phyloP scores from a whole-genome alignment of 1,140 invertebrate species.

The Drosophila baimaii region DNA sequence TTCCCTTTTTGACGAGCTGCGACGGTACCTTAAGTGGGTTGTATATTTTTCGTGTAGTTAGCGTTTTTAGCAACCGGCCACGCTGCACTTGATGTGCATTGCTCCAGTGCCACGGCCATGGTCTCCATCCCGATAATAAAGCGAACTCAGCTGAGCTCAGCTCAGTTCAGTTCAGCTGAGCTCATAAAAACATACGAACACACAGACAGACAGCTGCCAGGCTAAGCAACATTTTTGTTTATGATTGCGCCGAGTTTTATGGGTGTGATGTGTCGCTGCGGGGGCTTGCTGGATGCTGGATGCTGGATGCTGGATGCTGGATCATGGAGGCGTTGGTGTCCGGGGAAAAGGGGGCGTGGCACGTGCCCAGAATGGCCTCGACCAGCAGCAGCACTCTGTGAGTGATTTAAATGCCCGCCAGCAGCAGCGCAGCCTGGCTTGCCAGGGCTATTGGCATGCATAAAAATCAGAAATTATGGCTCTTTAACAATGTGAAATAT shows the following conservation, averaged over 20 bases:
- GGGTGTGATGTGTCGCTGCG: constrained; percentile 24
- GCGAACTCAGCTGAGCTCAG: constrained; percentile 26
- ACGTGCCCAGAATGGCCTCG: constrained; percentile 38
- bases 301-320: constrained; percentile 1
- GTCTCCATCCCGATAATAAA: constrained; percentile 52
- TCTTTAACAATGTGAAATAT: constrained; percentile 60
- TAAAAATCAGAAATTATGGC: constrained; percentile 63
- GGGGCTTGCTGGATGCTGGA: constrained; percentile 8
- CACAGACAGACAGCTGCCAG: constrained; percentile 62
- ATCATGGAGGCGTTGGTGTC: not conserved
- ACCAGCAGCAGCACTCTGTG: constrained; percentile 16
- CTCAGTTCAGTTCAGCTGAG: constrained; percentile 37
- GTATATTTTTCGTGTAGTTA: constrained; percentile 12
- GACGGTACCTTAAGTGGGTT: constrained; percentile 12
- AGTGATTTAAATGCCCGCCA: constrained; percentile 66
- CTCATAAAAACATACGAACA: constrained; percentile 51
- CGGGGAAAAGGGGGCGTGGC: constrained; percentile 24
- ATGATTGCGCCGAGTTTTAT: constrained; percentile 64
- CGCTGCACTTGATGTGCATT: constrained; percentile 59
- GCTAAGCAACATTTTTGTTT: constrained; percentile 68
- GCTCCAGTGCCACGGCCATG: not conserved
- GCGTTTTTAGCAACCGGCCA: constrained; percentile 29
- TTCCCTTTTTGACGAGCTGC: constrained; percentile 4
- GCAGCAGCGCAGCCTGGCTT: constrained; percentile 12
- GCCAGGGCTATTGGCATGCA: constrained; percentile 49